Evolutionary conservation across 2,113 vertebrate species (phyloP).

Genomic region (Muntiacus muntjak): DNA sequence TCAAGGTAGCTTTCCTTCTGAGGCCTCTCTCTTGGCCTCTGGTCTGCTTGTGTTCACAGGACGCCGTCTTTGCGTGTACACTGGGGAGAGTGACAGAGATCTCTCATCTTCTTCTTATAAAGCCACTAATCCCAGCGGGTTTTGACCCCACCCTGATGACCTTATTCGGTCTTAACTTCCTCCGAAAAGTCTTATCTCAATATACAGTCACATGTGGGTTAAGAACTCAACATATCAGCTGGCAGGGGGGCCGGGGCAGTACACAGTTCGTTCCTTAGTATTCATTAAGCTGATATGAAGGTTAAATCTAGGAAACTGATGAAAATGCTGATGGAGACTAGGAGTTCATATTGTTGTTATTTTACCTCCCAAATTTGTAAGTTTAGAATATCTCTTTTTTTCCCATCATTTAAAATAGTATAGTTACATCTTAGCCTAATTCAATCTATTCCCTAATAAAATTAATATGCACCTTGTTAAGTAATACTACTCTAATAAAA

Average conservation of each 20-base stretch:
- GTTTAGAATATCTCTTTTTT: neutral
- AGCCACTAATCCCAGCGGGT: neutral
- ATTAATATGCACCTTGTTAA: neutral
- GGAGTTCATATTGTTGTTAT: neutral
- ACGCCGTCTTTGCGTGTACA: neutral
- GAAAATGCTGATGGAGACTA: neutral
- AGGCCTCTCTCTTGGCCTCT: neutral
- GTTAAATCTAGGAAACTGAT: neutral
- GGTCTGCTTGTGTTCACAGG: neutral
- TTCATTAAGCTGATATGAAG: neutral
- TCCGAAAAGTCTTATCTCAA: neutral
- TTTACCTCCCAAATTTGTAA: neutral
- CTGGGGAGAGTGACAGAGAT: neutral
- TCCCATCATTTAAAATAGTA: neutral
- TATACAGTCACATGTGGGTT: neutral
- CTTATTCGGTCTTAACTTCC: neutral
- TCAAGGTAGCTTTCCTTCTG: neutral
- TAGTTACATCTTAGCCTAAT: neutral
- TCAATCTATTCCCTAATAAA: neutral
- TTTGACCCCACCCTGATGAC: neutral
- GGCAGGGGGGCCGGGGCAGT: fast-evolving
- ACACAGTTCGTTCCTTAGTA: neutral
- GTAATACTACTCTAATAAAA: neutral
- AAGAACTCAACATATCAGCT: neutral
- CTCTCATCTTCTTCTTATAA: neutral